Evolutionary conservation across 2,113 vertebrate genomes (phyloP), one percentile per base, ranked within the genome.

Genomic region (Carlito syrichta): DNA sequence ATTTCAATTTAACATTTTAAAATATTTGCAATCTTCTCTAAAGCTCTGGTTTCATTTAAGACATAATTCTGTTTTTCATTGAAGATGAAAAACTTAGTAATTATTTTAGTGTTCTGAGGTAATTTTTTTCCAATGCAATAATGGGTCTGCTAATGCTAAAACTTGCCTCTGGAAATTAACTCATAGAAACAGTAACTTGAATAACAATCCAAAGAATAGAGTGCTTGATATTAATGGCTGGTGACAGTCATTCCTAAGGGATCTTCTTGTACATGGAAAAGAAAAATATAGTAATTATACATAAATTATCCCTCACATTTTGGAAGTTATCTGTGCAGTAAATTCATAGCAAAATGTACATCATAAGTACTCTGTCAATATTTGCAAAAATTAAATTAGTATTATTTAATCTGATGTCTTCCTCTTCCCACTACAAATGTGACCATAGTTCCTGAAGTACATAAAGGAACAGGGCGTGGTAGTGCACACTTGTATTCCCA

Each of bases 1-100:
- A 2, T 95, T 96, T 95, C n/a, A 79, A 48, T 93, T 94, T 82
- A 78, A 95, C 48, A 86, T 69, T 85, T 78, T 22, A 74, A 87
- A 96, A 85, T 89, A 94, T 83, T 74, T 84, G 6, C 22, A 76
- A 3, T 86, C 5, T 66, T 92, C 93, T 11, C 14, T 71, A 69
- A 86, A 54, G 2, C 87, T 94, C 22, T 74, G 54, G 38, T 89
- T 92, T 90, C 9, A 54, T 96, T 93, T 88, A 22, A 92, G 13
- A 58, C 4, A 50, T 52, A 3, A 7, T 62, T 96, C 77, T 88
- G 19, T 4, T 85, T 92, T 87, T 78, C 2, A 40, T 50, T 79
- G 83, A 35, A 92, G 1, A 50, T 68, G 6, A 22, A 19, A 74
- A 89, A 32, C 3, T 43, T 89, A 63, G 17, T 52, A 74, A 52